Percentiles rank a stretch among this genome's conserved stretches.
These are phyloP conservation scores for Indicator indicator DNA, from an alignment of 2,113 vertebrate species.

Conservation along the genomic window DNA sequence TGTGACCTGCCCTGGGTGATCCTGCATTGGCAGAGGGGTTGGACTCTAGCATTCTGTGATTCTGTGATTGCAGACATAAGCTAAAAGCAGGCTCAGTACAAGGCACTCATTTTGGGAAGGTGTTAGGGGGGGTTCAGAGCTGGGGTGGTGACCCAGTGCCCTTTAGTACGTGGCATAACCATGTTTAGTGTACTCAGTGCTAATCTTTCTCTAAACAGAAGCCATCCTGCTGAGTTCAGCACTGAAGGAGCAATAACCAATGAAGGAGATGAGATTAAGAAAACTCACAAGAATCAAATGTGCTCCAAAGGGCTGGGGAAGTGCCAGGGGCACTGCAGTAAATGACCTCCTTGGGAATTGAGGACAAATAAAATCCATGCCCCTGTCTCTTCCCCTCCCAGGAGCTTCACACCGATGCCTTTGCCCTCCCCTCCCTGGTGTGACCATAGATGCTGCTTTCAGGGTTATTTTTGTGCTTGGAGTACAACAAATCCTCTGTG, in stretches of 20 bases:
- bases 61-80: background rate
- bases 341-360: slow-evolving; percentile 52
- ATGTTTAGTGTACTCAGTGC: slow-evolving; percentile 65
- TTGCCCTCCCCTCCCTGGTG: background rate
- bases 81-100: background rate
- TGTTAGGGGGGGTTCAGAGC: background rate
- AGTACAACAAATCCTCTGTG: slow-evolving; percentile 46
- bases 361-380: slow-evolving; percentile 62
- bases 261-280: slow-evolving; percentile 66
- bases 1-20: too few species aligned
- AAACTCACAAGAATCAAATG: slow-evolving; percentile 60
- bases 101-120: background rate
- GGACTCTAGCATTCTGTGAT: too few species aligned
- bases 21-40: too few species aligned
- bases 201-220: slow-evolving; percentile 74
- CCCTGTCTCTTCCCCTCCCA: background rate
- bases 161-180: slow-evolving; percentile 42
- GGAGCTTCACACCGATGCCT: background rate
- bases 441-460: slow-evolving; percentile 6
- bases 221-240: slow-evolving; percentile 72
- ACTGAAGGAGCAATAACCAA: slow-evolving; percentile 70
- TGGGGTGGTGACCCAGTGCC: background rate
- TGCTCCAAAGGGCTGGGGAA: slow-evolving; percentile 60
- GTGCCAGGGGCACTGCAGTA: slow-evolving; percentile 56
- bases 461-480: slow-evolving; percentile 51